phyloP scores from a whole-genome alignment of 2,888 invertebrate genomes.

The Rhogogaster chlorosoma region DNA sequence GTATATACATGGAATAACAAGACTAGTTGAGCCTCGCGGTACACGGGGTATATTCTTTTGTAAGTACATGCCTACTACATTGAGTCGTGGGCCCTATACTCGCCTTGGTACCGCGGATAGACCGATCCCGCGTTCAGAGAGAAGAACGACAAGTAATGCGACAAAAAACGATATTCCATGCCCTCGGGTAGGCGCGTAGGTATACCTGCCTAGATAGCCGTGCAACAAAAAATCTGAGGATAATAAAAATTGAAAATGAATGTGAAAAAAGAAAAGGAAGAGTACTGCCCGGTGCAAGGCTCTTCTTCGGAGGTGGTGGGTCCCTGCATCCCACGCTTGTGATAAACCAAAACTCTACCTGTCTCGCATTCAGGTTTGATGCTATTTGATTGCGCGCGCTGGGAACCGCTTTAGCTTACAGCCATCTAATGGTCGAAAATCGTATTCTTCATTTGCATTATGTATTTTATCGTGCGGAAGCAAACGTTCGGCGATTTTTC shows the following conservation, averaged over 20 bases:
- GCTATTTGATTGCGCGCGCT: too few species aligned
- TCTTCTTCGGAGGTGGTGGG: not conserved
- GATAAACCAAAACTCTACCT: not conserved
- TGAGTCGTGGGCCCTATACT: too few species aligned
- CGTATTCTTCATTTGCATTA: too few species aligned
- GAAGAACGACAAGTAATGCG: not conserved
- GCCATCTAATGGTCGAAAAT: too few species aligned
- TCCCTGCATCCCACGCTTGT: not conserved
- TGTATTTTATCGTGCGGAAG: too few species aligned
- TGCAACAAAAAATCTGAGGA: not conserved
- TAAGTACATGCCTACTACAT: too few species aligned
- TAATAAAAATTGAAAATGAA: not conserved
- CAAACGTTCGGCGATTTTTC: too few species aligned
- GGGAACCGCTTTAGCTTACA: too few species aligned
- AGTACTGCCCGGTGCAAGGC: not conserved
- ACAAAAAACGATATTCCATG: not conserved
- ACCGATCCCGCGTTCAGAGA: not conserved
- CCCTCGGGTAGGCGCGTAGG: too few species aligned
- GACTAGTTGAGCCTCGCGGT: not conserved
- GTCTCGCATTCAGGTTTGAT: too few species aligned
- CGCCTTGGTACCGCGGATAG: too few species aligned
- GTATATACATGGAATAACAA: not conserved
- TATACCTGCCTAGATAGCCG: not conserved
- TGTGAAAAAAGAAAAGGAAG: too few species aligned
- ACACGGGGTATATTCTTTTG: not conserved